Percentiles rank a stretch among this genome's conserved stretches.
Evolutionary conservation across 2,113 vertebrate genomes (phyloP).

Genomic region (Cryptotis parvus): DNA sequence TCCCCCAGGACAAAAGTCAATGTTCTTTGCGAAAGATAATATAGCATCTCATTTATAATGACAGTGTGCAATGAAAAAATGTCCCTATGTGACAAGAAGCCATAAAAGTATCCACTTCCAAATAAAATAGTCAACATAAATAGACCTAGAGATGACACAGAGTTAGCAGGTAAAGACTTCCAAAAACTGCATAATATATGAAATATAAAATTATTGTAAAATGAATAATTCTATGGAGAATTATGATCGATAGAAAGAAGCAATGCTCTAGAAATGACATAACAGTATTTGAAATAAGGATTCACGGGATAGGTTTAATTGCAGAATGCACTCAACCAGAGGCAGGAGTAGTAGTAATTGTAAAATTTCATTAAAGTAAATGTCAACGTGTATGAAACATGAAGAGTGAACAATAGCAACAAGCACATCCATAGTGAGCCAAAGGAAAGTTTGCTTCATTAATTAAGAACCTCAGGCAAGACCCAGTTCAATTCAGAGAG

Average conservation of each 20-base stretch:
- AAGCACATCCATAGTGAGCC: neutral
- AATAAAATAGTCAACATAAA: neutral
- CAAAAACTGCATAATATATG: neutral
- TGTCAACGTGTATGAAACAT: neutral
- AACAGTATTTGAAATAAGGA: neutral
- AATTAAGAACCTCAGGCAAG: neutral
- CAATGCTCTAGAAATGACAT: constrained; percentile 18
- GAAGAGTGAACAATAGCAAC: neutral
- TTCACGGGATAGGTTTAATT: neutral
- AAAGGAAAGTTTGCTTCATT: neutral
- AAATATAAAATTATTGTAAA: neutral
- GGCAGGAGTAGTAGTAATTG: neutral
- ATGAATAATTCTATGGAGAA: neutral
- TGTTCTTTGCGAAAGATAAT: neutral
- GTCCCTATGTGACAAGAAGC: neutral
- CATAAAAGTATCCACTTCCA: neutral
- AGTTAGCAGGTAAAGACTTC: neutral
- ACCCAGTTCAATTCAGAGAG: neutral
- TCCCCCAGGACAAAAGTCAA: neutral
- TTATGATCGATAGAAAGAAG: neutral
- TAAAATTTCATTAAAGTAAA: neutral
- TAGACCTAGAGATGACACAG: neutral
- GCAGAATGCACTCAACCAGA: neutral
- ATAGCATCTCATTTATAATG: neutral
- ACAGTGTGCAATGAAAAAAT: no score